A percentile compares a stretch with the other conserved stretches of the same genome.
phyloP scores from a whole-genome alignment of 1,140 invertebrate genomes.

The Proales similis region DNA sequence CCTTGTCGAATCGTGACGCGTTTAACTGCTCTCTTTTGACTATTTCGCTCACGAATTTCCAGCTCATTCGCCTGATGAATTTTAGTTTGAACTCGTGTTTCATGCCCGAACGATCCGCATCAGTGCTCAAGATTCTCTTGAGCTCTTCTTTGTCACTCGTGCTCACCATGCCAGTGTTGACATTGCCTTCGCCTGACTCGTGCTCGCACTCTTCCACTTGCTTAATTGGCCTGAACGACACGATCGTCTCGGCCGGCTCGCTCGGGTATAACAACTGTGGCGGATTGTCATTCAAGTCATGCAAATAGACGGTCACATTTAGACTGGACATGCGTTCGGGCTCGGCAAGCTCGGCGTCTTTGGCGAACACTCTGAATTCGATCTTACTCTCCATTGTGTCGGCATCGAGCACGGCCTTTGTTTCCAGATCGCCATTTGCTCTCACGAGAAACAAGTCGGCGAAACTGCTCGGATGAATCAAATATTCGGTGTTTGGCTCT shows the following conservation, averaged over 20 bases:
- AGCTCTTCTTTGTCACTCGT: background rate
- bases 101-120: background rate
- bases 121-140: too few species aligned
- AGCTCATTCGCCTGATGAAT: conserved; percentile 19
- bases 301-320: conserved; percentile 9
- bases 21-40: background rate
- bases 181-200: conserved; percentile 3
- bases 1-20: background rate
- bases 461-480: background rate
- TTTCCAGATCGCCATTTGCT: conserved; percentile 18
- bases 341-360: background rate
- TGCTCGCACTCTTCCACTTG: background rate
- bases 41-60: conserved; percentile 16
- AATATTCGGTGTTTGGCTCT: background rate
- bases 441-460: conserved; percentile 15
- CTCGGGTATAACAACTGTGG: background rate
- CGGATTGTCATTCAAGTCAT: conserved; percentile 21
- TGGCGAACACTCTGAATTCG: conserved; percentile 7
- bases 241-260: background rate
- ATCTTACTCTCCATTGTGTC: background rate
- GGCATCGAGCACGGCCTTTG: background rate
- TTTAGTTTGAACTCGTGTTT: background rate
- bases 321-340: background rate
- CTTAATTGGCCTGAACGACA: background rate
- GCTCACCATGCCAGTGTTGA: background rate